Percentiles rank a stretch among this genome's conserved stretches.
Evolutionary conservation across 2,113 vertebrate genomes (phyloP).

Genomic region (Dinomys branickii): DNA sequence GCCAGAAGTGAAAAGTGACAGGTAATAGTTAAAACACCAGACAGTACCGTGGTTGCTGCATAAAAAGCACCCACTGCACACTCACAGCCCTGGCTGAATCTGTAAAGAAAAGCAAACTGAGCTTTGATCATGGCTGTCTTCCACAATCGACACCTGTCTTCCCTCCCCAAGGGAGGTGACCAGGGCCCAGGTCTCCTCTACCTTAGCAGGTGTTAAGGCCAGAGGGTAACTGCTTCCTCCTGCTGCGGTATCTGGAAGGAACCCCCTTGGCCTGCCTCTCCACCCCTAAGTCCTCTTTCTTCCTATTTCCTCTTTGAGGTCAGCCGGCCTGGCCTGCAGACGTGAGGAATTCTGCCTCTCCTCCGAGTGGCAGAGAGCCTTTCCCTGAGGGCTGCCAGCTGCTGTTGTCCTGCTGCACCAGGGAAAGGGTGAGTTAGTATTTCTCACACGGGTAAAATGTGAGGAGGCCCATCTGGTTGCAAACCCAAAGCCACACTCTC

Average conservation of each 20-base stretch:
- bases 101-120: neutral
- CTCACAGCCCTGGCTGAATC: neutral
- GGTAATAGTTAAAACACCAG: neutral
- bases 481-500: conserved; percentile 30
- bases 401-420: neutral
- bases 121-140: neutral
- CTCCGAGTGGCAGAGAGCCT: neutral
- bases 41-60: neutral
- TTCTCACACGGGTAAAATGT: conserved; percentile 7
- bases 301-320: neutral
- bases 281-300: neutral
- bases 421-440: neutral
- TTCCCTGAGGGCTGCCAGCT: neutral
- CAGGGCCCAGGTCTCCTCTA: neutral
- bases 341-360: neutral
- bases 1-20: neutral
- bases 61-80: neutral
- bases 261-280: neutral
- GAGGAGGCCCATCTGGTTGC: neutral
- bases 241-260: neutral
- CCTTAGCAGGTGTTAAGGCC: neutral
- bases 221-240: neutral
- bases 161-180: neutral
- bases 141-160: too few relatives aligned
- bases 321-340: neutral